Conservation (phyloP, 1,140 invertebrate genomes). For the Calliphora vicina region DNA sequence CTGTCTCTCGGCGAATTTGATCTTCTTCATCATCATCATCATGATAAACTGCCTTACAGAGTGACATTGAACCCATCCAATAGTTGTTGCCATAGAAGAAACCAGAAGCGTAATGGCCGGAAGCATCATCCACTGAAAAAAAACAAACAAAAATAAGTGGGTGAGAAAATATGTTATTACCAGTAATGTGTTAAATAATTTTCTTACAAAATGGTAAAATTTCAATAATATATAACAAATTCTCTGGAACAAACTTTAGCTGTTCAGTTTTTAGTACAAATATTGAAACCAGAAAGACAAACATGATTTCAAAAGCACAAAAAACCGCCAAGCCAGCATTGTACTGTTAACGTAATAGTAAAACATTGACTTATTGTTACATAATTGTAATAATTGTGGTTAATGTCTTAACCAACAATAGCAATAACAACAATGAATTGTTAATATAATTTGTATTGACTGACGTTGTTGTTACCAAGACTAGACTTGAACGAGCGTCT, state of each 20-base stretch:
- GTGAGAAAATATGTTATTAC: not conserved
- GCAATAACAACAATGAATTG: not conserved
- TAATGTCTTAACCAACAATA: slow-evolving; percentile 28
- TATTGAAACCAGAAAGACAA: not conserved
- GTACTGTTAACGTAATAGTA: not conserved
- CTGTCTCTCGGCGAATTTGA: slow-evolving; percentile 45
- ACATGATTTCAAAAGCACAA: not conserved
- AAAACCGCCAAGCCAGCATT: not conserved
- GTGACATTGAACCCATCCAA: slow-evolving; percentile 79
- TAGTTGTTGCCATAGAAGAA: slow-evolving; percentile 87
- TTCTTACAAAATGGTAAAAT: not conserved
- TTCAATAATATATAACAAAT: not conserved
- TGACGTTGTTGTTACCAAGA: not conserved
- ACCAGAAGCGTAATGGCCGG: slow-evolving; percentile 78
- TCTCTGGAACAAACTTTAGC: too few relatives aligned
- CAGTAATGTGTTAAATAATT: not conserved
- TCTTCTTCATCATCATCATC: slow-evolving; percentile 53
- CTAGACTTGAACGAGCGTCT: not conserved
- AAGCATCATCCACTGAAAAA: slow-evolving; percentile 79
- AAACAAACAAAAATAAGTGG: not conserved
- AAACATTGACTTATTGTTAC: slow-evolving; percentile 32
- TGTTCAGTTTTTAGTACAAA: too few relatives aligned
- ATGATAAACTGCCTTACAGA: slow-evolving; percentile 74
- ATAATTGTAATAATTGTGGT: slow-evolving; percentile 34
- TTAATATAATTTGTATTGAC: not conserved